Base-by-base conservation (phyloP, 1,140 invertebrate genomes). In the Psix sp. region DNA sequence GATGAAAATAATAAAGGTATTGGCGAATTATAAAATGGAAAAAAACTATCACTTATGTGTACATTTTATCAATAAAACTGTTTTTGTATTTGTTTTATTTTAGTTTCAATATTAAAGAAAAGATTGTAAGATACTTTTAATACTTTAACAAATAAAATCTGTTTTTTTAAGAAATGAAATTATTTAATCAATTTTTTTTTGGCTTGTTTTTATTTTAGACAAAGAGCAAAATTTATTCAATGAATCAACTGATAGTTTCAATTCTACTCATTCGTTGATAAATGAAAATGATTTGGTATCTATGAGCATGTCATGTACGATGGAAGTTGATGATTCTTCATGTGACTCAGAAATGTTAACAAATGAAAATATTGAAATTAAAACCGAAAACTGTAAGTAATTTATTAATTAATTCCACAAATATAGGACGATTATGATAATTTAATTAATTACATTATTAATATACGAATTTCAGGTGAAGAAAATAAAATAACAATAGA, bases 1-100 rank as follows among this genome's bases (percentile, higher is more conserved):
- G 66, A 59, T n/a, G 51, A 60, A 35, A 29, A 54, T 10, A 54
- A 60, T 3, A n/a, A n/a, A 38, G 46, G 60, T 65, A 29, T n/a
- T 11, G 18, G 21, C 15, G 15, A 31, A 38, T 15, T 18, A 62
- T 31, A 49, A 46, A 42, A 21, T 21, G 24, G 11, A 7, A 1
- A 42, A 4, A n/a, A 3, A 13, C 15, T 21, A 2, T 42, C 3
- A 35, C 5, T 13, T 35, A n/a, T n/a, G n/a, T n/a, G n/a, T n/a
- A n/a, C n/a, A 6, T 35, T 35, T 13, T 4, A 24, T 35, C 11
- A 35, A 13, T 35, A 5, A 35, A 35, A 11, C 14, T 2, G 6
- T 3, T 35, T 3, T 35, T 35, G 11, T 35, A 11, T 13, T 3
- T 20, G 15, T n/a, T 35, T 18, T 17, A 16, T 20, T 3, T 35